Evolutionary conservation across 2,888 invertebrate species (phyloP).

Genomic region (Didymodactylos carnosus): DNA sequence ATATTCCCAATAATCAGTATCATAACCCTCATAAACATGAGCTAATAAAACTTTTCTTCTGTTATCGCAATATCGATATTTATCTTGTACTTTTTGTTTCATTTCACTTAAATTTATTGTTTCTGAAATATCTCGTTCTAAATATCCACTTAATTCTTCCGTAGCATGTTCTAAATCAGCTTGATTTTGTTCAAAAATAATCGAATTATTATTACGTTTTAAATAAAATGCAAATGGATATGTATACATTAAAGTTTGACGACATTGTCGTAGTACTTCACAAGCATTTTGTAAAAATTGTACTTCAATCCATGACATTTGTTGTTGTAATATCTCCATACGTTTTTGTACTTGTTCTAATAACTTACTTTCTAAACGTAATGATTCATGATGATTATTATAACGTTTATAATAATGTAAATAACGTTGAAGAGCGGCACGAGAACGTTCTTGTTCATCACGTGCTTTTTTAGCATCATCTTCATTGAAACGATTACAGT

Average conservation of each 20-base stretch:
- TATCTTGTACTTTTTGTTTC: conserved; percentile 95
- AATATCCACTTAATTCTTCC: conserved; percentile 83
- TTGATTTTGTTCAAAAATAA: conserved; percentile 56
- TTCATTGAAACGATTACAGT: conserved; percentile 89
- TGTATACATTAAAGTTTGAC: conserved; percentile 94
- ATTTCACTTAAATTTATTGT: conserved; percentile 69
- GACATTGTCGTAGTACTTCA: conserved; percentile 64
- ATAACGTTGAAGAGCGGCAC: conserved; percentile 82
- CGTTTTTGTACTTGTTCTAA: conserved; percentile 85
- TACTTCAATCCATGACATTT: conserved; percentile 99
- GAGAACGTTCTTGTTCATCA: conserved; percentile 78
- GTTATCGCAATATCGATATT: conserved; percentile 93
- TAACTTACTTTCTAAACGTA: conserved; percentile 75
- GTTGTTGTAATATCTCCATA: conserved; percentile 94
- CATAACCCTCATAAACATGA: conserved; percentile 95
- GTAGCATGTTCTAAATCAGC: conserved; percentile 90
- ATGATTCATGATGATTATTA: conserved; percentile 96
- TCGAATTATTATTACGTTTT: conserved; percentile 83
- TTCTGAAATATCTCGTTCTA: conserved; percentile 87
- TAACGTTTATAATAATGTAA: conserved; percentile 95
- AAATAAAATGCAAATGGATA: conserved; percentile 98
- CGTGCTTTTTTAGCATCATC: conserved; percentile 84
- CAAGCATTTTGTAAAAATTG: conserved; percentile 86
- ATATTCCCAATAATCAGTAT: conserved; percentile 82
- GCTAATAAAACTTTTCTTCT: conserved; percentile 79